A percentile compares a stretch with the other conserved stretches of the same genome.
Evolutionary conservation across 2,113 vertebrate genomes (phyloP).

Genomic region (Stigmatopora nigra): DNA sequence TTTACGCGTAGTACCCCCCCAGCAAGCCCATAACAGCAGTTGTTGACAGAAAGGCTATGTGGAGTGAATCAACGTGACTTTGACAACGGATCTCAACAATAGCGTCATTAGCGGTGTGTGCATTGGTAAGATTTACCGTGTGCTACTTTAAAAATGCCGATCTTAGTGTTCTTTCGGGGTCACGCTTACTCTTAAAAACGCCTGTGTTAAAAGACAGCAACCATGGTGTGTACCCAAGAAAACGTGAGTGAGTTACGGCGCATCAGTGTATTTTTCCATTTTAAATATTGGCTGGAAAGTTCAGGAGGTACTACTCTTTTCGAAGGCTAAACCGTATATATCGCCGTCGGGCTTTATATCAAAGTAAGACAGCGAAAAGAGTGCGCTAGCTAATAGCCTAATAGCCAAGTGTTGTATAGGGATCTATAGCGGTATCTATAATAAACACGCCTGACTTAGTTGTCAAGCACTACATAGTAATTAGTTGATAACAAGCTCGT

Average conservation of each 20-base stretch:
- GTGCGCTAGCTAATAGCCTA: neutral
- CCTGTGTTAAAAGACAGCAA: neutral
- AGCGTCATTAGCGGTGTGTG: slow-evolving; percentile 11
- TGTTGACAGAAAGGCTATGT: slow-evolving; percentile 42
- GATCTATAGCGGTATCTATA: neutral
- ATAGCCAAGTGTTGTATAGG: neutral
- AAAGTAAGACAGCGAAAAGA: neutral
- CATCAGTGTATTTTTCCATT: neutral
- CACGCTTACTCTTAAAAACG: neutral
- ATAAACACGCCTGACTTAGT: neutral
- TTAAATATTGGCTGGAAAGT: neutral
- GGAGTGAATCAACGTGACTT: neutral
- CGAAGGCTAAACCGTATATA: neutral
- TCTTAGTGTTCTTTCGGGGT: neutral
- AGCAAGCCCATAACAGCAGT: slow-evolving; percentile 21
- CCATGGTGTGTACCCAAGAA: too few species aligned
- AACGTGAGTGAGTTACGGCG: neutral
- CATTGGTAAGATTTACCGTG: slow-evolving; percentile 37
- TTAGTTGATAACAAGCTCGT: neutral
- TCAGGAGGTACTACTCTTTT: neutral
- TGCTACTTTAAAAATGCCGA: neutral
- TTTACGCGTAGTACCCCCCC: neutral
- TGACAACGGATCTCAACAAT: neutral
- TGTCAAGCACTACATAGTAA: neutral
- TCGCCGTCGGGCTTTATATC: neutral